Evolutionary conservation across 2,113 vertebrate species (phyloP), one percentile per base, ranked within the genome.

Genomic region (Scatophagus argus): DNA sequence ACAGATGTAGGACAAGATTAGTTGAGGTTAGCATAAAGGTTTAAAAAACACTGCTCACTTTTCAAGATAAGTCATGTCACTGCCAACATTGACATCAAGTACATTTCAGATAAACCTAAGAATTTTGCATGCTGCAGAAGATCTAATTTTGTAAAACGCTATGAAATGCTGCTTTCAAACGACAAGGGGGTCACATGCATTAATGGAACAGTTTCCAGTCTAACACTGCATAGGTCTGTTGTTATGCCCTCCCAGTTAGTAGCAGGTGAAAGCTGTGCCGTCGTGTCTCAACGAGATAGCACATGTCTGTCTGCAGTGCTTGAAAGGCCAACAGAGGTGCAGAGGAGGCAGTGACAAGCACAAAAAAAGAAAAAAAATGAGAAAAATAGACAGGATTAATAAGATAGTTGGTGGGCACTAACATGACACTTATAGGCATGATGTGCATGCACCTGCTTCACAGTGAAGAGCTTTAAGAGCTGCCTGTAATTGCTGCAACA

Each of bases 1-100:
- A 83, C 64, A 75, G 47, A 58, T 82, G 65, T 55, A 44, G 60
- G 36, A 73, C 49, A 73, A 56, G 41, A 86, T 70, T 69, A 62
- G 54, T 54, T 66, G 61, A 68, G 46, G 60, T 68, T 55, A 54
- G 47, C 64, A 63, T 46, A 73, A 44, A 71, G 62, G 51, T 59
- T 58, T 13, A 34, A 69, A 74, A 81, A 76, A 51, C n/a, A 61
- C 25, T 39, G 8, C 25, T 63, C 69, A 39, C 5, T 5, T 59
- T 67, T 63, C 16, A 54, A 47, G 44, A 71, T 68, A 32, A 43
- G 56, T 39, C 46, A 19, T 10, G 4, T 16, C 27, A 51, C 43
- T 64, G 10, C 56, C 47, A 47, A 10, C 14, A 21, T 19, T 70
- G 49, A 52, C 43, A 52, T 76, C 27, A 69, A 65, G 67, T 58